These are phyloP conservation scores for Spinibarbus caldwelli DNA, from an alignment of 2,797 vertebrate species.

Conservation along the genomic window DNA sequence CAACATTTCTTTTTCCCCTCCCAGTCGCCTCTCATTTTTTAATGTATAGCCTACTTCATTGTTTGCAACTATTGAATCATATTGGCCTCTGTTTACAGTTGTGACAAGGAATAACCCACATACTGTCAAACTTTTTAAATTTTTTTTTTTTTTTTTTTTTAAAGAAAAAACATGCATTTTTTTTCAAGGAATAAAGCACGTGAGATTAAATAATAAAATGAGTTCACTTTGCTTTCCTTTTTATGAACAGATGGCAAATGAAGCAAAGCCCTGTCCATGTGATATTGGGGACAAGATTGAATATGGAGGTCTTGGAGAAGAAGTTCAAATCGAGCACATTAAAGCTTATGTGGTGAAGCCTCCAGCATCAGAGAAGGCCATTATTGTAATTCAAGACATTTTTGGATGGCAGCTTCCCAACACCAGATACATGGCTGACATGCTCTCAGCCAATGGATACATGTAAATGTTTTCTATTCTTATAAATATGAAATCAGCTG, in stretches of 20 bases:
- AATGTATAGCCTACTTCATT: background rate
- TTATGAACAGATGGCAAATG: conserved; percentile 84
- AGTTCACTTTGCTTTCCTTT: background rate
- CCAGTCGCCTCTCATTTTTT: too few species aligned
- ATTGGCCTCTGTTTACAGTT: background rate
- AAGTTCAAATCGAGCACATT: conserved; percentile 86
- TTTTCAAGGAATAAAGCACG: background rate
- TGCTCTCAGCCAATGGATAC: conserved; percentile 90
- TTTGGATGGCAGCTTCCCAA: conserved; percentile 91
- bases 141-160: background rate
- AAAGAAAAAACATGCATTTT: background rate
- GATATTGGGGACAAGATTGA: conserved; percentile 82
- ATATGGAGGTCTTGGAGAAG: too few species aligned
- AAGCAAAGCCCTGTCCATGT: conserved; percentile 86
- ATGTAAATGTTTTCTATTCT: conserved; percentile 65
- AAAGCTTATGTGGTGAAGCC: conserved; percentile 85
- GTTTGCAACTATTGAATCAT: background rate
- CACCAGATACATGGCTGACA: conserved; percentile 90
- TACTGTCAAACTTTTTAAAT: too few species aligned
- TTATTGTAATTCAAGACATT: conserved; percentile 90
- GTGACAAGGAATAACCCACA: background rate
- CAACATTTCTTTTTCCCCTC: too few species aligned
- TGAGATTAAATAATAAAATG: background rate
- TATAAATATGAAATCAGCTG: background rate
- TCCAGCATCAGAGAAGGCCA: conserved; percentile 79